Evolutionary conservation across 2,888 invertebrate genomes (phyloP).

Genomic region (Empis livida): DNA sequence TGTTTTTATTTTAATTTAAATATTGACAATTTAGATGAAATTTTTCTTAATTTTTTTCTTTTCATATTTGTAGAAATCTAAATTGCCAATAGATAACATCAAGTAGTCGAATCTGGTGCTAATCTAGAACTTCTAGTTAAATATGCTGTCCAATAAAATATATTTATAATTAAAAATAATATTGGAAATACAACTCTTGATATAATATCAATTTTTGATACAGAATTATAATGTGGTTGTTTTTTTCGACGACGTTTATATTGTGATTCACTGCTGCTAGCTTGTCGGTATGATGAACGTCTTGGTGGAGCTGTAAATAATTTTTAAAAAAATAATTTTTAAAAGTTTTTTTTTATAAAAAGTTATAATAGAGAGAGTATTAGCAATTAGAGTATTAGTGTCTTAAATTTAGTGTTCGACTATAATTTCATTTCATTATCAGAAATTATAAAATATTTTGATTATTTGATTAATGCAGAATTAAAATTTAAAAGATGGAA

Average conservation of each 20-base stretch:
- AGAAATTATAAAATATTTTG: too few relatives aligned
- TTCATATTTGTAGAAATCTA: too few relatives aligned
- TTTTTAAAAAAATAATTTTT: not conserved
- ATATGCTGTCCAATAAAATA: constrained; percentile 69
- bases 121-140: constrained; percentile 44
- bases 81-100: constrained; percentile 37
- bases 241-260: constrained; percentile 30
- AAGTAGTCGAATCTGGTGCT: constrained; percentile 26
- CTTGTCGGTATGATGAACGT: constrained; percentile 8
- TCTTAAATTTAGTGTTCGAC: too few relatives aligned
- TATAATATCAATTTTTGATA: constrained; percentile 65
- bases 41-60: too few relatives aligned
- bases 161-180: constrained; percentile 59
- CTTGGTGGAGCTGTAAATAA: constrained; percentile 4
- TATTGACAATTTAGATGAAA: not conserved
- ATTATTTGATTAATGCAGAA: too few relatives aligned
- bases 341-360: not conserved
- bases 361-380: too few relatives aligned
- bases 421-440: too few relatives aligned
- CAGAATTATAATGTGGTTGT: constrained; percentile 59
- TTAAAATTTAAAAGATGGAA: too few relatives aligned
- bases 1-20: not conserved
- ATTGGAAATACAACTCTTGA: constrained; percentile 65
- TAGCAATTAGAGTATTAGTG: too few relatives aligned
- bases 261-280: constrained; percentile 27